A percentile compares a stretch with the other conserved stretches of the same genome.
Evolutionary conservation across 2,888 invertebrate genomes (phyloP).

Genomic region (Leucania comma): DNA sequence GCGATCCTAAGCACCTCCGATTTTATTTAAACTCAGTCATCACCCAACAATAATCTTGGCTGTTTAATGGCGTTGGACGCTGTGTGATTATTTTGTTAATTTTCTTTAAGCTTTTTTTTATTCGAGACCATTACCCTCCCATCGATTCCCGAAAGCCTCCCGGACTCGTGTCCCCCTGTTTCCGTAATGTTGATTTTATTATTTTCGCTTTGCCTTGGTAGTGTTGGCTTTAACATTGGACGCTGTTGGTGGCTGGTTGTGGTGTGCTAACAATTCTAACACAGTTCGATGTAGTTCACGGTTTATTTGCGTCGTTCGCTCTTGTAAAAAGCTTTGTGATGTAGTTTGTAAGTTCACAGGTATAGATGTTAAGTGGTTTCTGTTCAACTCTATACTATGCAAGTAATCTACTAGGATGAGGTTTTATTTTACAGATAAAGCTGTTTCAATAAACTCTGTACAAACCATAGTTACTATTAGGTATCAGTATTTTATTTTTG

Average conservation of each 20-base stretch:
- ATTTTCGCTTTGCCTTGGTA: slow-evolving; percentile 90
- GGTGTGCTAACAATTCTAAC: slow-evolving; percentile 90
- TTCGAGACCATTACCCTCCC: slow-evolving; percentile 73
- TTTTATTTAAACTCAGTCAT: slow-evolving; percentile 73
- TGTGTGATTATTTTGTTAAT: slow-evolving; percentile 85
- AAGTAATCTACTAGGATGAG: slow-evolving; percentile 51
- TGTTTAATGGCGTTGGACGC: slow-evolving; percentile 88
- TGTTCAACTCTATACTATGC: slow-evolving; percentile 48
- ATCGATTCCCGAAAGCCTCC: slow-evolving; percentile 83
- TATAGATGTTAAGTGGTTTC: slow-evolving; percentile 58
- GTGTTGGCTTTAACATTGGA: slow-evolving; percentile 89
- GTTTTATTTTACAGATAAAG: slow-evolving; percentile 44
- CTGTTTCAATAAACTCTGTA: slow-evolving; percentile 25
- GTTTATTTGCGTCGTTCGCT: slow-evolving; percentile 85
- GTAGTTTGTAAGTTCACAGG: slow-evolving; percentile 67
- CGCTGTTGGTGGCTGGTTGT: slow-evolving; percentile 85
- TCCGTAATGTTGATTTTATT: slow-evolving; percentile 89
- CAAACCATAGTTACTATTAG: slow-evolving; percentile 30
- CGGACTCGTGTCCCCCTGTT: slow-evolving; percentile 88
- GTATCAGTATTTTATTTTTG: slow-evolving; percentile 52
- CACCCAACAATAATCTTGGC: slow-evolving; percentile 88
- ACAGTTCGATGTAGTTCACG: slow-evolving; percentile 77
- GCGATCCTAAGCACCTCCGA: slow-evolving; percentile 78
- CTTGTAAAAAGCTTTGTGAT: slow-evolving; percentile 79
- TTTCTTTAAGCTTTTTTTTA: slow-evolving; percentile 84